Percentiles rank a stretch among this genome's conserved stretches.
These are phyloP conservation scores for Trissonchulus sp. DNA, from an alignment of 2,888 invertebrate species.

Conservation along the genomic window DNA sequence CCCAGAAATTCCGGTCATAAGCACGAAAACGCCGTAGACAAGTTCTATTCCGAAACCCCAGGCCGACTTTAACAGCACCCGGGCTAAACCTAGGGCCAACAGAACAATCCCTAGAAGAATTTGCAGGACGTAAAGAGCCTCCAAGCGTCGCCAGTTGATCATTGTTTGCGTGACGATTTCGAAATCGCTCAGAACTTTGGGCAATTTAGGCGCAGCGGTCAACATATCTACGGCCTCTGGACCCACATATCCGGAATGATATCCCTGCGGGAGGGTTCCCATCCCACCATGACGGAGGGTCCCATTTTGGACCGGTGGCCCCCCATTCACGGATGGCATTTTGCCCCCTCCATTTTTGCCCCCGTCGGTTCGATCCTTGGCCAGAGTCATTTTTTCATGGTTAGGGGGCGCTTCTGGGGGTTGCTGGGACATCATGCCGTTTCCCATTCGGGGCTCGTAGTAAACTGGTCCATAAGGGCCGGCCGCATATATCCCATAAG, in stretches of 20 bases:
- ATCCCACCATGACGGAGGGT: not conserved
- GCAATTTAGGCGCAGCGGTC: not conserved
- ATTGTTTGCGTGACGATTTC: not conserved
- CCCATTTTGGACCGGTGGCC: too few species aligned
- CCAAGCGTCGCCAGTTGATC: not conserved
- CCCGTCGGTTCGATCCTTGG: not conserved
- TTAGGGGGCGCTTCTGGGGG: not conserved
- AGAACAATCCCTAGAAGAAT: slow-evolving; percentile 28
- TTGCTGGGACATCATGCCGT: not conserved
- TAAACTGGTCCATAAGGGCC: not conserved
- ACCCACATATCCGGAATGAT: not conserved
- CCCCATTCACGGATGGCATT: too few species aligned
- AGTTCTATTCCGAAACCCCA: slow-evolving; percentile 36
- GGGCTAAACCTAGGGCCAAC: slow-evolving; percentile 33
- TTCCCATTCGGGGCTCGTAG: not conserved
- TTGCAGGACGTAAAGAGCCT: slow-evolving; percentile 16
- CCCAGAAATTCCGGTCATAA: slow-evolving; percentile 28
- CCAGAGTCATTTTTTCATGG: not conserved
- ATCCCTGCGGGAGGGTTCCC: not conserved
- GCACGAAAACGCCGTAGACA: slow-evolving; percentile 31
- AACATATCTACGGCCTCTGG: not conserved
- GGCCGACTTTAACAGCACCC: slow-evolving; percentile 31
- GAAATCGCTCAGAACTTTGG: not conserved
- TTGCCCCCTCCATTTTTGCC: not conserved
- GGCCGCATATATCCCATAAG: not conserved